Percentiles rank a stretch among this genome's conserved stretches.
Conservation (phyloP, 2,113 vertebrate genomes). For the Lophotis ruficrista region DNA sequence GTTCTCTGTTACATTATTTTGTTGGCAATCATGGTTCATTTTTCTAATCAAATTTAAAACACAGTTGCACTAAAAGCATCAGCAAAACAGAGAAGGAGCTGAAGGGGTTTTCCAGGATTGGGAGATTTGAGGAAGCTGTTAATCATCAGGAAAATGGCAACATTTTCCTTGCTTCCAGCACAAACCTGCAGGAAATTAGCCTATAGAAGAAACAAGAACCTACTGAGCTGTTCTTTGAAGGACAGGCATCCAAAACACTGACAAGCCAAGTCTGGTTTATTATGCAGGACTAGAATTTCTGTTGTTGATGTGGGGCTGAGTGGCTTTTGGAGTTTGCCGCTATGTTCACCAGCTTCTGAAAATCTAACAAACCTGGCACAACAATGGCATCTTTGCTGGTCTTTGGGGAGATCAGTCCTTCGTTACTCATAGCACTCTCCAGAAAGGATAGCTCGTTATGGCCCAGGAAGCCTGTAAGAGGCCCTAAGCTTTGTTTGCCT, state of each 20-base stretch:
- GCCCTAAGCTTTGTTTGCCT: background rate
- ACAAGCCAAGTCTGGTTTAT: background rate
- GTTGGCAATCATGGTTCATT: background rate
- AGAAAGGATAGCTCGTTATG: background rate
- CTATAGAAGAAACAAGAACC: background rate
- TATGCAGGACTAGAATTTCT: background rate
- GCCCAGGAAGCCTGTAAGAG: background rate
- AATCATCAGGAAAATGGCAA: background rate
- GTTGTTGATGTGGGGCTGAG: background rate
- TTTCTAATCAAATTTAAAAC: background rate
- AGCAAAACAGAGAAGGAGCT: background rate
- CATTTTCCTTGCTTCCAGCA: background rate
- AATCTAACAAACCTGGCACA: background rate
- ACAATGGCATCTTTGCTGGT: background rate
- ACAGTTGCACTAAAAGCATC: background rate
- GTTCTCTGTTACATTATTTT: background rate
- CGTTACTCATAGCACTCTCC: background rate
- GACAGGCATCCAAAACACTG: background rate
- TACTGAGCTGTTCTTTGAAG: background rate
- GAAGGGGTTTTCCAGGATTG: background rate
- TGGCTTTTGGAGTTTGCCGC: background rate
- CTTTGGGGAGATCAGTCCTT: background rate
- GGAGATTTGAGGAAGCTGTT: background rate
- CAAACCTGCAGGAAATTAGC: background rate
- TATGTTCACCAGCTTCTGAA: background rate